Evolutionary conservation across 2,113 vertebrate species (phyloP).

Genomic region (Chlorodrepanis virens): DNA sequence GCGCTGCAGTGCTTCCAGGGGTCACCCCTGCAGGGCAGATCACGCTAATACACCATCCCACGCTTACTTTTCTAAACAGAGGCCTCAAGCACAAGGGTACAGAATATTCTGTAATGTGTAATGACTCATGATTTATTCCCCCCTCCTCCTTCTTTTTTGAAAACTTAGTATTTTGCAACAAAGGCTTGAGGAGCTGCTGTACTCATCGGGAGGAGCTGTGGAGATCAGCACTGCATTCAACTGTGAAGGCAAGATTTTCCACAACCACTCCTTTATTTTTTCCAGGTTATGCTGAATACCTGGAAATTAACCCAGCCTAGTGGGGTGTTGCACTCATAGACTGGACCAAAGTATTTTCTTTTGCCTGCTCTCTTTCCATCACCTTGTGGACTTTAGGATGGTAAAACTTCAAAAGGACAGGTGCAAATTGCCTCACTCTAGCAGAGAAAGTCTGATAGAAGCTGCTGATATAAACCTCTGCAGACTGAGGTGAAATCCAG

Average conservation of each 20-base stretch:
- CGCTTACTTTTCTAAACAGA: constrained; percentile 1
- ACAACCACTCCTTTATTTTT: background rate
- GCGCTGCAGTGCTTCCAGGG: background rate
- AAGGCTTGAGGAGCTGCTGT: background rate
- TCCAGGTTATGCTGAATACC: background rate
- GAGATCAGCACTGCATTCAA: rapidly evolving
- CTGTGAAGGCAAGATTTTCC: background rate
- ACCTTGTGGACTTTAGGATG: rapidly evolving
- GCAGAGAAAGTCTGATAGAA: background rate
- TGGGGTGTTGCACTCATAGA: rapidly evolving
- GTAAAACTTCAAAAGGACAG: background rate
- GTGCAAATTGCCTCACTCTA: background rate
- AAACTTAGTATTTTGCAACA: background rate
- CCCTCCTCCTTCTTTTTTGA: background rate
- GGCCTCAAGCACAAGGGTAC: background rate
- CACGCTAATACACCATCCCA: background rate
- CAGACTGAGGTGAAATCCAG: background rate
- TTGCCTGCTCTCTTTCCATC: background rate
- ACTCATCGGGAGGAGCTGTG: background rate
- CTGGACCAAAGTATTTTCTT: background rate
- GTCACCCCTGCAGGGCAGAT: background rate
- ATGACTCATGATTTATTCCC: background rate
- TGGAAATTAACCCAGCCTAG: background rate
- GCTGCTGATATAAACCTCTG: background rate
- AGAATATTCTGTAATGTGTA: background rate